Base-by-base conservation (phyloP, 2,797 vertebrate species). In the Cryptoprocta ferox region DNA sequence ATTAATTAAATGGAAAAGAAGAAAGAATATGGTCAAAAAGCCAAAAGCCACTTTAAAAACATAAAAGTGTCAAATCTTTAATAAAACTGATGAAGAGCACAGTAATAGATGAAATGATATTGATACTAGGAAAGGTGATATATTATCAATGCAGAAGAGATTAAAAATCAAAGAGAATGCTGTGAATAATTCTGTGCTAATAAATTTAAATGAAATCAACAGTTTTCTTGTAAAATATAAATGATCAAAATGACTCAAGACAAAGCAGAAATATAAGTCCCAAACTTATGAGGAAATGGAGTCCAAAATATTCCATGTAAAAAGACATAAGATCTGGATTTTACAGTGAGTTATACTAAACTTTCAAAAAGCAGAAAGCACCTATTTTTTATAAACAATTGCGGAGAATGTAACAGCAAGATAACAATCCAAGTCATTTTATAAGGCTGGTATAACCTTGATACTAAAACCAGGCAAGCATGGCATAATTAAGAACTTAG, bases 1-100 rank as follows among this genome's bases (percentile, higher is more conserved):
- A 61, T 70, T 11, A 78, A 79, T 61, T 93, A 92, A 94, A 75
- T 73, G 39, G 42, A 75, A 94, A 84, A 91, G 39, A 78, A 91
- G 65, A 90, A 78, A 91, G 65, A 90, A 37, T 68, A 42, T 53
- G 26, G 11, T 71, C 14, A 39, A 32, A 93, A 68, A 66, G 66
- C 35, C 18, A 94, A 83, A 83, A 68, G 70, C 79, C 73, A 79
- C 70, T 91, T 87, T 85, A 50, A 85, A 81, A 95, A 70, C 32
- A 53, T 26, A 61, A 76, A 82, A 37, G 50, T 89, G n/a, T 90
- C 3, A 82, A 75, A 85, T 83, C 37, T 95, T 91, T 76, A 76
- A 53, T 37, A 86, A 94, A 94, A 85, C 53, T 87, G 53, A 80
- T 63, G 50, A 50, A 83, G 24, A 68, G 84, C 71, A 30, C 6